phyloP scores from a whole-genome alignment of 2,888 invertebrate species.

The Neria commutata region DNA sequence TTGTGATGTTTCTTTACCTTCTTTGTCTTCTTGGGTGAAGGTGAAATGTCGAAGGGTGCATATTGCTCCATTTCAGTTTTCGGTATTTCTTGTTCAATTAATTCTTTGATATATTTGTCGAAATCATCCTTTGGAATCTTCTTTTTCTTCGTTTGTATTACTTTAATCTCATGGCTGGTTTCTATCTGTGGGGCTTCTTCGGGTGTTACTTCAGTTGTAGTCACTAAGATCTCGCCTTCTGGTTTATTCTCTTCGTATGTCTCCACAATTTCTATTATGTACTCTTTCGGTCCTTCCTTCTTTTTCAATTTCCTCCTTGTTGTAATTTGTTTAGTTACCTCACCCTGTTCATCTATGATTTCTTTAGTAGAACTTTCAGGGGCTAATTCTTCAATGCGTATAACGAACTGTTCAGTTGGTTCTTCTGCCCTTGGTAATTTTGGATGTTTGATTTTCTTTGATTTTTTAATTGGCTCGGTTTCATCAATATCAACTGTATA shows the following conservation, averaged over 20 bases:
- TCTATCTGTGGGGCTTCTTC: slow-evolving; percentile 31
- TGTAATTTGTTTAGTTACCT: slow-evolving; percentile 35
- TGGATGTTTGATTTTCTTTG: slow-evolving; percentile 39
- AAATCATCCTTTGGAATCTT: slow-evolving; percentile 49
- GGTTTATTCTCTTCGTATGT: slow-evolving; percentile 50
- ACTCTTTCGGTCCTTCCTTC: slow-evolving; percentile 58
- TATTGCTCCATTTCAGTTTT: slow-evolving; percentile 57
- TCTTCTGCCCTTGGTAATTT: slow-evolving; percentile 24
- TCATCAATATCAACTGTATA: slow-evolving; percentile 21
- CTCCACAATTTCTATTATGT: slow-evolving; percentile 51
- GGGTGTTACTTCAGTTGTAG: slow-evolving; percentile 55
- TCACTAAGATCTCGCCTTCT: slow-evolving; percentile 61
- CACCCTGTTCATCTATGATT: slow-evolving; percentile 25
- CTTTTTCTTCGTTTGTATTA: no score
- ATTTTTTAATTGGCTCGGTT: slow-evolving; percentile 29
- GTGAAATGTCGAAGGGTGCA: slow-evolving; percentile 53
- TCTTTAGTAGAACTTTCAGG: slow-evolving; percentile 55
- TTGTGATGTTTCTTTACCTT: slow-evolving; percentile 57
- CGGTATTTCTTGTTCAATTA: slow-evolving; percentile 56
- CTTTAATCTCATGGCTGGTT: slow-evolving; percentile 43
- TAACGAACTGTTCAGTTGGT: slow-evolving; percentile 37
- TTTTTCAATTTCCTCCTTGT: slow-evolving; percentile 59
- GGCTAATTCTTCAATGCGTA: slow-evolving; percentile 48
- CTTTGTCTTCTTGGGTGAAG: slow-evolving; percentile 52
- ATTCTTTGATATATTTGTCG: slow-evolving; percentile 48